Evolutionary conservation across 2,113 vertebrate genomes (phyloP).

Genomic region (Gymnorhina tibicen): DNA sequence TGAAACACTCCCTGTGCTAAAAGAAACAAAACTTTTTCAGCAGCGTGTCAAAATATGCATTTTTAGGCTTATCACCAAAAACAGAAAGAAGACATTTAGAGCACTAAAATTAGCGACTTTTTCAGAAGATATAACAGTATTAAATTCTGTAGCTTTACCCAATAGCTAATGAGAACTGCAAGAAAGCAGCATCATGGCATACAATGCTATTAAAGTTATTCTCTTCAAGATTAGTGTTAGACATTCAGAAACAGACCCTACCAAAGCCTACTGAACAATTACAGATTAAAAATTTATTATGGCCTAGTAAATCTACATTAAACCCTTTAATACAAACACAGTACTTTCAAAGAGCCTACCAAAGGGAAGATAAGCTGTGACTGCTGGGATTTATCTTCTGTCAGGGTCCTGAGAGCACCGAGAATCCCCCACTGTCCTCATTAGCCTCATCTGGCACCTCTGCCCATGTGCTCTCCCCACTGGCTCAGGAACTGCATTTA

Average conservation of each 20-base stretch:
- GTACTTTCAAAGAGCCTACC: neutral
- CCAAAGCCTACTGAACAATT: neutral
- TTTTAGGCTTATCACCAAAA: neutral
- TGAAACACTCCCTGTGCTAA: neutral
- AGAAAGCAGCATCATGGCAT: neutral
- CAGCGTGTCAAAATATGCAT: neutral
- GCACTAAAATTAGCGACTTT: neutral
- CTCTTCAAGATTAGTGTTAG: neutral
- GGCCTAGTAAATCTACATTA: neutral
- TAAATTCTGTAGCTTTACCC: neutral
- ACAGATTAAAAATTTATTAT: neutral
- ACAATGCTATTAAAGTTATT: neutral
- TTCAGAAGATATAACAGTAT: neutral
- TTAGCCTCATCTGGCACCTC: neutral
- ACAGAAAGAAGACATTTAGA: neutral
- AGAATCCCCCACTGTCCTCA: neutral
- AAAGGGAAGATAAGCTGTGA: neutral
- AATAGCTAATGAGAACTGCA: neutral
- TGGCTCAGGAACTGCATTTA: neutral
- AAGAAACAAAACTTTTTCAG: neutral
- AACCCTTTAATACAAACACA: neutral
- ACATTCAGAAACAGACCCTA: neutral
- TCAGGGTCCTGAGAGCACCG: neutral
- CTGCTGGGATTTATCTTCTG: neutral
- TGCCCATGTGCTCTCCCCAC: accelerated